These are phyloP conservation scores for Cossypha dichroa DNA, from an alignment of 2,797 vertebrate species.

Conservation along the genomic window DNA sequence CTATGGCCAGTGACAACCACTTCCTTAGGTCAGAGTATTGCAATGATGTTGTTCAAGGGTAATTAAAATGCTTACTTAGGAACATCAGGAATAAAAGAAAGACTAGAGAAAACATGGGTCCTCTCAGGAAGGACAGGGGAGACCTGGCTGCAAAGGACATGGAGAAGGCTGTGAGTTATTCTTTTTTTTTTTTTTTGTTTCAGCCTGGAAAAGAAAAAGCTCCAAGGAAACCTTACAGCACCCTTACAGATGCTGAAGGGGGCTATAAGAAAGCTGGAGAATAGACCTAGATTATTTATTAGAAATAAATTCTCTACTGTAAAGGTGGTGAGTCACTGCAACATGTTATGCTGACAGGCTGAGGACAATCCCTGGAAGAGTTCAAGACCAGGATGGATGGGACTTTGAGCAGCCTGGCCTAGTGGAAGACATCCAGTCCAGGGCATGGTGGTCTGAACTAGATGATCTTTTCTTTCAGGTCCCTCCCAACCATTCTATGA, in stretches of 20 bases:
- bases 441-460: background rate
- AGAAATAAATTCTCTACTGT: background rate
- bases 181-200: background rate
- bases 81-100: background rate
- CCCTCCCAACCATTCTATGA: background rate
- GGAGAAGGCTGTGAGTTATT: background rate
- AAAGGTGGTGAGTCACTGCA: background rate
- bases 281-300: too few relatives aligned
- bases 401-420: background rate
- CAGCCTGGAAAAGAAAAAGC: background rate
- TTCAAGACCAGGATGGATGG: background rate
- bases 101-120: background rate
- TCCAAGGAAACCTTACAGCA: background rate
- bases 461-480: background rate
- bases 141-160: background rate
- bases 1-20: background rate
- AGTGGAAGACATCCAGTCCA: background rate
- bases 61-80: background rate
- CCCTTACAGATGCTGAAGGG: background rate
- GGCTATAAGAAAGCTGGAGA: background rate
- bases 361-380: background rate
- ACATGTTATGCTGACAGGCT: background rate
- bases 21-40: background rate
- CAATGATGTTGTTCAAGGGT: too few relatives aligned
- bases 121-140: background rate